Evolutionary conservation across 1,140 invertebrate genomes (phyloP).

Genomic region (Bombus terrestris): DNA sequence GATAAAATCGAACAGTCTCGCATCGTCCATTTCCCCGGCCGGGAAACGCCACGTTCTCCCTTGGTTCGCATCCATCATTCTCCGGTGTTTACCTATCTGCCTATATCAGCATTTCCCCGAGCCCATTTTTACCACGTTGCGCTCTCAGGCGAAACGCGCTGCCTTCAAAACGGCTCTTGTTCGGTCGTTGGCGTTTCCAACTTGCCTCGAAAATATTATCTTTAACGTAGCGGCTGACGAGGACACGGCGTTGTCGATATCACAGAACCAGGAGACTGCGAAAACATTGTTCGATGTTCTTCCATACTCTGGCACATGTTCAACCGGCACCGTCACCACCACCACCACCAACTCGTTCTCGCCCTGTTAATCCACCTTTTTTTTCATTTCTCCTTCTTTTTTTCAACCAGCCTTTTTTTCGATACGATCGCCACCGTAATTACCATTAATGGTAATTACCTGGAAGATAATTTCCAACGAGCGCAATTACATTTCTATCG

Average conservation of each 20-base stretch:
- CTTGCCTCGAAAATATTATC: conserved; percentile 4
- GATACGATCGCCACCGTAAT: neutral
- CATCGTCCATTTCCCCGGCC: too few species aligned
- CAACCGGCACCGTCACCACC: neutral
- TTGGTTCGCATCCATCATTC: neutral
- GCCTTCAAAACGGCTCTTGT: neutral
- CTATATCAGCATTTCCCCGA: neutral
- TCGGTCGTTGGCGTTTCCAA: neutral
- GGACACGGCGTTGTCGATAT: neutral
- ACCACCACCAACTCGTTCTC: too few species aligned
- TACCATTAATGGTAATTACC: conserved; percentile 3
- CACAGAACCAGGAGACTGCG: neutral
- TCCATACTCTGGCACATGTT: neutral
- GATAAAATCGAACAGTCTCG: too few species aligned
- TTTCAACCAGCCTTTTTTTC: neutral
- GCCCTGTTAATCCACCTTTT: neutral
- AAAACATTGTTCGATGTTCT: neutral
- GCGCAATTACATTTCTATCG: conserved; percentile 17
- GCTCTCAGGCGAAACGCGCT: neutral
- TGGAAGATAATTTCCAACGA: neutral
- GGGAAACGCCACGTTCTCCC: neutral
- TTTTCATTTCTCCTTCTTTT: too few species aligned
- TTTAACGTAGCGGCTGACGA: neutral
- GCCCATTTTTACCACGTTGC: neutral
- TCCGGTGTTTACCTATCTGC: neutral